Evolutionary conservation across 1,140 invertebrate species (phyloP).

Genomic region (Drosophila arizonae): DNA sequence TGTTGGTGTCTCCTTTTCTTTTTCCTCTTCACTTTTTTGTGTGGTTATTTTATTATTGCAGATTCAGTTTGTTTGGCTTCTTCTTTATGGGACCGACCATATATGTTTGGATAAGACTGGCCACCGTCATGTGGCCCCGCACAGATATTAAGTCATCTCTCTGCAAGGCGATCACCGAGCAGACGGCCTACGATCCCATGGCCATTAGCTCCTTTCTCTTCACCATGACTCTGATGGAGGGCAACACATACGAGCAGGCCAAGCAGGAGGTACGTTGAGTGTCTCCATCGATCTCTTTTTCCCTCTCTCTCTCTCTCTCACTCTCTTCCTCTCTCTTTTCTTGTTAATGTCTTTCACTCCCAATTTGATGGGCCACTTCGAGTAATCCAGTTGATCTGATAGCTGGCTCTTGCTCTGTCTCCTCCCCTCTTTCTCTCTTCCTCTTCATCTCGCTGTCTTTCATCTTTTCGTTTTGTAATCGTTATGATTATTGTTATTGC

Average conservation of each 20-base stretch:
- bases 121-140: conserved; percentile 85
- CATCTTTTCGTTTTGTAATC: conserved; percentile 16
- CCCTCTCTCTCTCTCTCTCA: background rate
- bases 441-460: conserved; percentile 3
- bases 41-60: conserved; percentile 33
- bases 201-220: conserved; percentile 87
- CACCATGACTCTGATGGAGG: conserved; percentile 86
- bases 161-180: conserved; percentile 87
- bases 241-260: conserved; percentile 84
- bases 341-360: background rate
- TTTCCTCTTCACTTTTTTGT: background rate
- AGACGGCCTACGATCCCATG: conserved; percentile 86
- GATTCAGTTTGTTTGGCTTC: conserved; percentile 86
- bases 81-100: conserved; percentile 87
- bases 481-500: conserved; percentile 18
- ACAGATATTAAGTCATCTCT: conserved; percentile 85
- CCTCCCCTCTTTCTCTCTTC: background rate
- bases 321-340: background rate
- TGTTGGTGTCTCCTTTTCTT: conserved; percentile 1
- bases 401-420: background rate
- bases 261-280: conserved; percentile 84
- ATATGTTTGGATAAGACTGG: conserved; percentile 86
- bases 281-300: conserved; percentile 3
- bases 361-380: conserved; percentile 17
- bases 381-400: conserved; percentile 14